phyloP scores from a whole-genome alignment of 2,888 invertebrate genomes.

The Bugula neritina region DNA sequence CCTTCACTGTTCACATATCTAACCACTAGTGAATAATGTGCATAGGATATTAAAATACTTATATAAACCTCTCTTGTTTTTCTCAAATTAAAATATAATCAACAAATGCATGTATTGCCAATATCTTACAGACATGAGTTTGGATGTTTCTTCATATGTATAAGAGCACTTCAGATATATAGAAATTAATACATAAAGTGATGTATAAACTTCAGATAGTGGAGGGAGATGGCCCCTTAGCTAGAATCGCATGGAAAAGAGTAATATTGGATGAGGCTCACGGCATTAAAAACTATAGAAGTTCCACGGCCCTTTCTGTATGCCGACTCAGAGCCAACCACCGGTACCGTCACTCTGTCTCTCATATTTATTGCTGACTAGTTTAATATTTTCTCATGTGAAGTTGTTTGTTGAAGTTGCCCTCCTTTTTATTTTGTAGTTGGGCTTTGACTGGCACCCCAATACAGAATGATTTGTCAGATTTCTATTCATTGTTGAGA shows the following conservation, averaged over 20 bases:
- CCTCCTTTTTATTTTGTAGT: too few relatives aligned
- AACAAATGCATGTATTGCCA: too few relatives aligned
- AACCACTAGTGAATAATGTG: too few relatives aligned
- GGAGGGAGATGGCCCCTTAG: constrained; percentile 49
- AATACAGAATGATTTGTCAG: constrained; percentile 85
- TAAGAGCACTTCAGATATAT: too few relatives aligned
- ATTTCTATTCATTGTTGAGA: constrained; percentile 58
- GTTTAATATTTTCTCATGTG: background rate
- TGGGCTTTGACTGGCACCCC: constrained; percentile 92
- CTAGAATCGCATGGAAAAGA: constrained; percentile 73
- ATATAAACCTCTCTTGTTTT: too few relatives aligned
- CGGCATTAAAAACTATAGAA: constrained; percentile 79
- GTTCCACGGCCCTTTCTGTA: constrained; percentile 67
- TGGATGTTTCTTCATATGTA: too few relatives aligned
- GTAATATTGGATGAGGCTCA: constrained; percentile 91
- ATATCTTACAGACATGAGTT: too few relatives aligned
- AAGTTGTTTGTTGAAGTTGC: background rate
- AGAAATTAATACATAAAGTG: too few relatives aligned
- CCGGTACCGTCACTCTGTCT: background rate
- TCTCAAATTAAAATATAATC: too few relatives aligned
- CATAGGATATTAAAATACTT: too few relatives aligned
- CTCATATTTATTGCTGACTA: background rate
- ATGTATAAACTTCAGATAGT: background rate
- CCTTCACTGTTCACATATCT: too few relatives aligned
- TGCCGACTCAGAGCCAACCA: constrained; percentile 60